phyloP scores from a whole-genome alignment of 2,888 invertebrate genomes.

The Globia sparganii region DNA sequence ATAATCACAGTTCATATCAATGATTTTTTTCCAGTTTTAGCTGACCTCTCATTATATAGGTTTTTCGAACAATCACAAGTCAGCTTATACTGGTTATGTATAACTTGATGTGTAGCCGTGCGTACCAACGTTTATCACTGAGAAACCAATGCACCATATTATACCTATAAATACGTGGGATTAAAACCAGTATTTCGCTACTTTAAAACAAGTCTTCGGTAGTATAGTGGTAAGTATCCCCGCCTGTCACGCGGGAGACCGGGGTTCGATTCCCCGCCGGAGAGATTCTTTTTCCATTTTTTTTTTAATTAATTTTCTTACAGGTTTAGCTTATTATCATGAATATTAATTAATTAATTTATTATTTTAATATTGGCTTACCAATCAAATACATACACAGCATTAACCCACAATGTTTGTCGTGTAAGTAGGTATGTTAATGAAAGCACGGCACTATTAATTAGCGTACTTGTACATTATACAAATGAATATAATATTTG shows the following conservation, averaged over 20 bases:
- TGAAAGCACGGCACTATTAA: not conserved
- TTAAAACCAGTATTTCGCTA: slow-evolving; percentile 89
- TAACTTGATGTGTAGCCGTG: no score
- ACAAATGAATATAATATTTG: no score
- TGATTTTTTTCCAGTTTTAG: no score
- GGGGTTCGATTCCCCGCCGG: slow-evolving; percentile 91
- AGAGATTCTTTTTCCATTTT: slow-evolving; percentile 74
- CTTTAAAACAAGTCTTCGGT: slow-evolving; percentile 79
- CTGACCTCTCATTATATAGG: no score
- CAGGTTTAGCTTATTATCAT: not conserved
- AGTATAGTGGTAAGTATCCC: slow-evolving; percentile 91
- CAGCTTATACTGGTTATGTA: no score
- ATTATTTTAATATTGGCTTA: not conserved
- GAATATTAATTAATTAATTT: not conserved
- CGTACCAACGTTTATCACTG: not conserved
- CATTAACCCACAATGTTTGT: not conserved
- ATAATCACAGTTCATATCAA: not conserved
- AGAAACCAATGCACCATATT: not conserved
- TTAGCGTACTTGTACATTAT: no score
- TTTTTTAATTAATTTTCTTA: no score
- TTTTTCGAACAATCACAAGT: no score
- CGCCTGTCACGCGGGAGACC: slow-evolving; percentile 91
- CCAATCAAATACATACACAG: not conserved
- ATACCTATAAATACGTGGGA: slow-evolving; percentile 72
- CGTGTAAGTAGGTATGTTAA: no score